These are phyloP conservation scores for Drosophila kohkoa DNA, from an alignment of 1,140 invertebrate genomes.

Conservation along the genomic window DNA sequence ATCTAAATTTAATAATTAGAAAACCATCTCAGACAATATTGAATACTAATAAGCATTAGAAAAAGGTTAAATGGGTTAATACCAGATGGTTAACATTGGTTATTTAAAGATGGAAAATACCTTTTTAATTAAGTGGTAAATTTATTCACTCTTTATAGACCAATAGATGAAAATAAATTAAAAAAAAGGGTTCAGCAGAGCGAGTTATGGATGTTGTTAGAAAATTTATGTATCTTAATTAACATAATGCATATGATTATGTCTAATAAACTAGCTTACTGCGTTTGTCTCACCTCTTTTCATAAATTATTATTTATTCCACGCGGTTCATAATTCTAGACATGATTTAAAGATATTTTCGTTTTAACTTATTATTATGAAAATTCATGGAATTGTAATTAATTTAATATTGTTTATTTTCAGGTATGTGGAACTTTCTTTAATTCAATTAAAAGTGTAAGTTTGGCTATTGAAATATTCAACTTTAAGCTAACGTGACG, in stretches of 20 bases:
- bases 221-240: conserved; percentile 16
- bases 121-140: neutral
- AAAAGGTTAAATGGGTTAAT: neutral
- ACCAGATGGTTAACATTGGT: neutral
- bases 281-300: neutral
- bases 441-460: neutral
- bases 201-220: conserved; percentile 19
- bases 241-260: conserved; percentile 28
- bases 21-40: too few relatives aligned
- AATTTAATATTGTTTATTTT: conserved; percentile 20
- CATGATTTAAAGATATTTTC: too few relatives aligned
- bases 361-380: neutral
- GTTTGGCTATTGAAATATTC: neutral
- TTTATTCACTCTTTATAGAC: conserved; percentile 9
- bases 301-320: neutral
- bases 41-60: neutral
- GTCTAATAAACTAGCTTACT: conserved; percentile 13
- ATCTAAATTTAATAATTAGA: too few relatives aligned
- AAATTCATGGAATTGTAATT: neutral
- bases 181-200: conserved; percentile 11
- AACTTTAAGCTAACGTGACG: neutral
- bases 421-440: conserved; percentile 37
- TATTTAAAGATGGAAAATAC: neutral
- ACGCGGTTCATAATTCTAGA: too few relatives aligned
- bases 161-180: conserved; percentile 20